phyloP scores from a whole-genome alignment of 1,140 invertebrate genomes.

The Tetramorium parvispinum region DNA sequence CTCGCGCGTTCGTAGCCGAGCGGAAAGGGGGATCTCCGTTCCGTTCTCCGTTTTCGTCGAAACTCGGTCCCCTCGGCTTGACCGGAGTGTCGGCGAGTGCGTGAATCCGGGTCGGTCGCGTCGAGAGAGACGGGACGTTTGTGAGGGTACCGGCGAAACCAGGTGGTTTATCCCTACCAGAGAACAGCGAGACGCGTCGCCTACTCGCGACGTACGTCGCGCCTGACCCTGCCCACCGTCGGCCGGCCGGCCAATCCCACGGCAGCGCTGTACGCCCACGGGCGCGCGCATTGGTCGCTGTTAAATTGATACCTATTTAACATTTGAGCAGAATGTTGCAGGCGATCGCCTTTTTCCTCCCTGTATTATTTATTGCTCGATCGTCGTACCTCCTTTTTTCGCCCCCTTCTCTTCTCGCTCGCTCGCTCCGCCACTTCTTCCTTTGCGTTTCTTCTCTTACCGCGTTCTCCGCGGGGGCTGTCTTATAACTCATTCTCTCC shows the following conservation, averaged over 20 bases:
- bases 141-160: constrained; percentile 75
- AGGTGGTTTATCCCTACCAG: constrained; percentile 78
- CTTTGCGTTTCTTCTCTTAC: constrained; percentile 54
- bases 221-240: constrained; percentile 20
- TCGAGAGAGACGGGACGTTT: constrained; percentile 71
- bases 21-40: neutral
- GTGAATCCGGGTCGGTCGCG: constrained; percentile 70
- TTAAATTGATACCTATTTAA: constrained; percentile 85
- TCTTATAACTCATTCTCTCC: constrained; percentile 31
- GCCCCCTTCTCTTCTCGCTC: constrained; percentile 34
- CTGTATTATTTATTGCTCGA: constrained; percentile 83
- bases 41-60: constrained; percentile 27
- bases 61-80: constrained; percentile 18
- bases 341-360: constrained; percentile 81
- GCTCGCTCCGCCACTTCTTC: constrained; percentile 27
- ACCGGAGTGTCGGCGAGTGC: constrained; percentile 39
- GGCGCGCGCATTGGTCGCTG: constrained; percentile 75
- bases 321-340: constrained; percentile 84
- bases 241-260: neutral
- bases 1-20: neutral
- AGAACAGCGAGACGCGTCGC: constrained; percentile 40
- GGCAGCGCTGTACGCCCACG: constrained; percentile 73
- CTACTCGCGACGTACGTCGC: constrained; percentile 28
- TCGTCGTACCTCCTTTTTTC: constrained; percentile 78
- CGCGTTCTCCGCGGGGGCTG: constrained; percentile 44